phyloP scores from a whole-genome alignment of 2,797 vertebrate species.

The Falco berigora region DNA sequence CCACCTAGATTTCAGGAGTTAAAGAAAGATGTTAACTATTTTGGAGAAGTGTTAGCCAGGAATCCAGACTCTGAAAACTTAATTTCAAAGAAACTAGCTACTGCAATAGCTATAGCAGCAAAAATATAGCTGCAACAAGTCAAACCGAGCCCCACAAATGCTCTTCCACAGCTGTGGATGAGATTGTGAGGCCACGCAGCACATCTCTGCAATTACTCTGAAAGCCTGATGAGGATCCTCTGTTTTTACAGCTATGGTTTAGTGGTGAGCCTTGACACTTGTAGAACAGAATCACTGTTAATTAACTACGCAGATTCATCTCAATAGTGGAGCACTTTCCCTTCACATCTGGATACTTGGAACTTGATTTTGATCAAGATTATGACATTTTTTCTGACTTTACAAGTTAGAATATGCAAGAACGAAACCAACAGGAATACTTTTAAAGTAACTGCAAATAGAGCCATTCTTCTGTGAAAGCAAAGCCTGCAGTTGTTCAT shows the following conservation, averaged over 20 bases:
- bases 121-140: not conserved
- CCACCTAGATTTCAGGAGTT: not conserved
- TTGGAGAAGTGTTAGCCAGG: not conserved
- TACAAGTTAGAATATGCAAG: not conserved
- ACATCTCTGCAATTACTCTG: not conserved
- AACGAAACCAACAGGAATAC: not conserved
- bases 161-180: not conserved
- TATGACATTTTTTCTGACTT: not conserved
- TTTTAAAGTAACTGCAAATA: not conserved
- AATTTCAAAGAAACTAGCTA: not conserved
- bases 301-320: not conserved
- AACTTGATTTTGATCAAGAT: not conserved
- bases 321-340: not conserved
- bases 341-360: not conserved
- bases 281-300: not conserved
- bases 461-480: slow-evolving; percentile 53
- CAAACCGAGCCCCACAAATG: not conserved
- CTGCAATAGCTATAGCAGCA: rapidly evolving
- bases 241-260: not conserved
- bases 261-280: not conserved
- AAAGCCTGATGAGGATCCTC: not conserved
- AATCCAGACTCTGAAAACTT: not conserved
- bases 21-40: not conserved
- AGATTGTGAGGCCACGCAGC: not conserved
- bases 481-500: slow-evolving; percentile 48